Percentiles rank a stretch among this genome's conserved stretches.
These are phyloP conservation scores for Pangasianodon hypophthalmus DNA, from an alignment of 2,113 vertebrate species.

Conservation along the genomic window DNA sequence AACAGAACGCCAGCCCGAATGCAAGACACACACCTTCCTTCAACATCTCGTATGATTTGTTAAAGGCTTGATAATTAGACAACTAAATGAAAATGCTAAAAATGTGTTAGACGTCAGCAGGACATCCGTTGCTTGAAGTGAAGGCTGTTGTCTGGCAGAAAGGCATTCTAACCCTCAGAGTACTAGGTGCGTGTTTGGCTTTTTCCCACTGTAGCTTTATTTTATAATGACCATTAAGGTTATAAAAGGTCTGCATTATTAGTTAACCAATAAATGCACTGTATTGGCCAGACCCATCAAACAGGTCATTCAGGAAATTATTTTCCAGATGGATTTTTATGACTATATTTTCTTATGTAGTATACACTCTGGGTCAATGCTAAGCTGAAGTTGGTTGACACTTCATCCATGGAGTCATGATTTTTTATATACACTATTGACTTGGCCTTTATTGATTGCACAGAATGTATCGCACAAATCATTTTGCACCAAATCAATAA, in stretches of 20 bases:
- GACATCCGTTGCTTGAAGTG: neutral
- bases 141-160: neutral
- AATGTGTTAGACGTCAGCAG: neutral
- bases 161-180: constrained; percentile 2
- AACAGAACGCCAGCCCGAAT: neutral
- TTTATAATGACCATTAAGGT: constrained; percentile 43
- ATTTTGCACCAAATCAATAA: constrained; percentile 96
- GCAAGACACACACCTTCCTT: neutral
- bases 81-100: neutral
- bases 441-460: constrained; percentile 87
- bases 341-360: constrained; percentile 53
- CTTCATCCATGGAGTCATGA: constrained; percentile 74
- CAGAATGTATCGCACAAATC: constrained; percentile 99
- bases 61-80: neutral
- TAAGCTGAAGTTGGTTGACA: constrained; percentile 84
- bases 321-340: constrained; percentile 58
- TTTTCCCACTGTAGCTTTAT: constrained; percentile 21
- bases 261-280: constrained; percentile 53
- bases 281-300: constrained; percentile 51
- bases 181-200: constrained; percentile 2
- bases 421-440: constrained; percentile 88
- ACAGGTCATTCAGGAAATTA: constrained; percentile 56
- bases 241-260: constrained; percentile 56
- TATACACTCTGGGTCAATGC: constrained; percentile 71
- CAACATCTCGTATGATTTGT: neutral